Conservation (phyloP, 1,140 invertebrate species). For the Geopemphigus sp. region DNA sequence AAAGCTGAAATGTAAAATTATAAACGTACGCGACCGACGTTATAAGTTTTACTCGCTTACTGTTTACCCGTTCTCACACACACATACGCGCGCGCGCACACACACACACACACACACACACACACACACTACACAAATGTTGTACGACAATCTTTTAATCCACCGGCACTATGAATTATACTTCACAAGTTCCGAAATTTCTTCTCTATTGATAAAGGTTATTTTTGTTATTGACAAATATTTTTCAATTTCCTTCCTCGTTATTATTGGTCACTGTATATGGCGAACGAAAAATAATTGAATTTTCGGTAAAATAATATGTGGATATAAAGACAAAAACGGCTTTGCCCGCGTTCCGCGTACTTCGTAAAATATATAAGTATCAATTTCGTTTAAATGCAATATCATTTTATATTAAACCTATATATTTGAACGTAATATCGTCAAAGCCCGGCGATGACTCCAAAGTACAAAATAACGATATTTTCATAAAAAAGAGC, state of each 20-base stretch:
- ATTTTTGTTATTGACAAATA: too few relatives aligned
- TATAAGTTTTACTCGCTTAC: too few relatives aligned
- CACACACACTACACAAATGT: not conserved
- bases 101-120: too few relatives aligned
- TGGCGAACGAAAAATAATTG: conserved; percentile 1
- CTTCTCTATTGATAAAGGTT: too few relatives aligned
- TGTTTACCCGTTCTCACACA: not conserved
- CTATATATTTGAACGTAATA: not conserved
- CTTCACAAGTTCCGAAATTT: not conserved
- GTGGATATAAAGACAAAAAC: not conserved
- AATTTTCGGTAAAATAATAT: not conserved
- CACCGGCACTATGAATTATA: not conserved
- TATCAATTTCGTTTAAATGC: not conserved
- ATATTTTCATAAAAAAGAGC: not conserved
- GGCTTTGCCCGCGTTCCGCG: too few relatives aligned
- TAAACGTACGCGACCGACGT: not conserved
- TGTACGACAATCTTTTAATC: not conserved
- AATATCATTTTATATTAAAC: not conserved
- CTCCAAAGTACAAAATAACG: not conserved
- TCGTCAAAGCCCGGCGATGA: not conserved
- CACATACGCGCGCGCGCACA: too few relatives aligned
- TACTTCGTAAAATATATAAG: not conserved
- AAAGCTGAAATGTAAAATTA: not conserved
- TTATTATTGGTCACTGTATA: too few relatives aligned
- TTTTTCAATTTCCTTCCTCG: not conserved